Conservation (phyloP, 2,888 invertebrate species). For the Apoda limacodes region DNA sequence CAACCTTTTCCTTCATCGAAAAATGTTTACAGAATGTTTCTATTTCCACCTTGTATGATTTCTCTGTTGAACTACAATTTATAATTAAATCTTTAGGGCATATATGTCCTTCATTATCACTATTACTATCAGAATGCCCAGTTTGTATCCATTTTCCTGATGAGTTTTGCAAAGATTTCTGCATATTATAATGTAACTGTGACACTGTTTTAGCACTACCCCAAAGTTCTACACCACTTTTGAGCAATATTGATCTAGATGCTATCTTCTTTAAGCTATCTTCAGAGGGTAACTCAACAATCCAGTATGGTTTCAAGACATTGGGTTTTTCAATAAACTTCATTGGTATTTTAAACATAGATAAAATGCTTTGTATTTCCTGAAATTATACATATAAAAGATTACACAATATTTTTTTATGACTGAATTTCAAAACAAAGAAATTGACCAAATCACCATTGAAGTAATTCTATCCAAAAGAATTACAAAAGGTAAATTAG, state of each 20-base stretch:
- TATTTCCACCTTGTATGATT: conserved; percentile 85
- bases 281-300: conserved; percentile 82
- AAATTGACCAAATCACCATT: too few relatives aligned
- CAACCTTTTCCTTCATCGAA: conserved; percentile 81
- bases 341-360: conserved; percentile 71
- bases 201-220: conserved; percentile 69
- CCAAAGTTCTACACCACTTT: conserved; percentile 87
- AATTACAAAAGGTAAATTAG: too few relatives aligned
- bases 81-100: conserved; percentile 67
- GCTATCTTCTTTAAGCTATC: conserved; percentile 77
- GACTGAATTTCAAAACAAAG: too few relatives aligned
- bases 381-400: too few relatives aligned
- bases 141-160: conserved; percentile 32
- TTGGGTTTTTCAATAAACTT: conserved; percentile 68
- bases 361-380: conserved; percentile 85
- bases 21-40: conserved; percentile 93
- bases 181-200: conserved; percentile 75
- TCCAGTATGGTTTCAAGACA: conserved; percentile 81
- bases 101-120: conserved; percentile 29
- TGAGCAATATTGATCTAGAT: conserved; percentile 83
- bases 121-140: conserved; percentile 17
- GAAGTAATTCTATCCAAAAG: too few relatives aligned
- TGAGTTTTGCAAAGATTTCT: conserved; percentile 43
- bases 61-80: conserved; percentile 60
- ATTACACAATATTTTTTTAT: too few relatives aligned